Evolutionary conservation across 2,113 vertebrate species (phyloP).

Genomic region (Proteles cristata): DNA sequence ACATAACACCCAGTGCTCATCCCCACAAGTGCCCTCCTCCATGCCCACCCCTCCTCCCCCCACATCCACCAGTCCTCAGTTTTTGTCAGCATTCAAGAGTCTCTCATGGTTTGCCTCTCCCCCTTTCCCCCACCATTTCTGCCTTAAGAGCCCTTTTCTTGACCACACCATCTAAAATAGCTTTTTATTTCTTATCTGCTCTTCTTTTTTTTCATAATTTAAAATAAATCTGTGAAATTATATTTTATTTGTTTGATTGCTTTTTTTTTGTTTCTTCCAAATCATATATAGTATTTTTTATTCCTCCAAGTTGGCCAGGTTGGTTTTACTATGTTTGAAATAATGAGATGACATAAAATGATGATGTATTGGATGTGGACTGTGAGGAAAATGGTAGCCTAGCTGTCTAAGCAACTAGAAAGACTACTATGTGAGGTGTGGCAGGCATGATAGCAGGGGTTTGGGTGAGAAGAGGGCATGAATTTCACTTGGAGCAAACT

Average conservation of each 20-base stretch:
- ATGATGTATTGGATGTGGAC: neutral
- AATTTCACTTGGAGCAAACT: neutral
- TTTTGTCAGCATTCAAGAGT: no score
- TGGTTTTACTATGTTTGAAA: neutral
- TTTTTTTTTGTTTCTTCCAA: neutral
- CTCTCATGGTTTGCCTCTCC: no score
- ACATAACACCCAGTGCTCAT: no score
- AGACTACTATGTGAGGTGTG: neutral
- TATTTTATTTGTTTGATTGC: neutral
- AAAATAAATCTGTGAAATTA: neutral
- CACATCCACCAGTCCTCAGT: no score
- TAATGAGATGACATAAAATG: neutral
- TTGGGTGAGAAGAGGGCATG: neutral
- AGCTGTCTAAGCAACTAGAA: neutral
- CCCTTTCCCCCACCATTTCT: no score
- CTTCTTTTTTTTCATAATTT: neutral
- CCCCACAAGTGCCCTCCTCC: no score
- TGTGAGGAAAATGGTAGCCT: neutral
- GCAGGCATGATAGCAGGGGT: neutral
- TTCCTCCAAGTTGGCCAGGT: neutral
- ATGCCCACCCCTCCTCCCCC: no score
- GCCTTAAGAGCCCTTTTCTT: neutral
- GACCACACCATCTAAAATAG: neutral
- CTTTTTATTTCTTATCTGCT: neutral
- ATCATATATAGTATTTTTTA: neutral